Percentiles rank a stretch among this genome's conserved stretches.
phyloP scores from a whole-genome alignment of 2,113 vertebrate species.

The Oceanites oceanicus region DNA sequence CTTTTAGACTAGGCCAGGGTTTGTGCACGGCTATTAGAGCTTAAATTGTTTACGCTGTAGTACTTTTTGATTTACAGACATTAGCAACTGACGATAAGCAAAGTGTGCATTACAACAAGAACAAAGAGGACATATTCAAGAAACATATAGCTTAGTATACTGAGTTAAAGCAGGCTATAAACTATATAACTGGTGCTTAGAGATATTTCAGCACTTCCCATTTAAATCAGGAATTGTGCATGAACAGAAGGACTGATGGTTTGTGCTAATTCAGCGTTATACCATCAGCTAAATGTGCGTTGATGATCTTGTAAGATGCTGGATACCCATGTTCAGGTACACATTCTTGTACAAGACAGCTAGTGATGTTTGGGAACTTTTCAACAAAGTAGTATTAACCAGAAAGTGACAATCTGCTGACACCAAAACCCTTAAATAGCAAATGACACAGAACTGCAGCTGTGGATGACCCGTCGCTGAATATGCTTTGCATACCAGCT shows the following conservation, averaged over 20 bases:
- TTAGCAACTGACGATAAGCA: neutral
- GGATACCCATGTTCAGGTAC: neutral
- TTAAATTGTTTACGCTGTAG: neutral
- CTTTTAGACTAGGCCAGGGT: neutral
- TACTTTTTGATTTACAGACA: neutral
- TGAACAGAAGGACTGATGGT: neutral
- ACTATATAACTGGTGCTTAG: neutral
- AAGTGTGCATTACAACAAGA: neutral
- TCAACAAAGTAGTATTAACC: neutral
- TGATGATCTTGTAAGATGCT: neutral
- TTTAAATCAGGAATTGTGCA: neutral
- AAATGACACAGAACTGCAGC: neutral
- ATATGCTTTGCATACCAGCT: accelerated
- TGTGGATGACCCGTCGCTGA: neutral
- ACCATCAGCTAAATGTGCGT: neutral
- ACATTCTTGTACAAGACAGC: neutral
- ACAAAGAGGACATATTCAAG: neutral
- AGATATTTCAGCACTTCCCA: neutral
- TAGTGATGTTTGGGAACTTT: neutral
- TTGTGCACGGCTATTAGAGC: neutral
- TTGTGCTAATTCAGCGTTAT: neutral
- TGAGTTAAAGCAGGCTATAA: neutral
- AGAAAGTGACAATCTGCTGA: neutral
- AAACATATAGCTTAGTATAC: neutral
- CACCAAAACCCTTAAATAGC: neutral